These are phyloP conservation scores for Cricetomys ansorgei DNA, from an alignment of 2,113 vertebrate species.

Conservation along the genomic window DNA sequence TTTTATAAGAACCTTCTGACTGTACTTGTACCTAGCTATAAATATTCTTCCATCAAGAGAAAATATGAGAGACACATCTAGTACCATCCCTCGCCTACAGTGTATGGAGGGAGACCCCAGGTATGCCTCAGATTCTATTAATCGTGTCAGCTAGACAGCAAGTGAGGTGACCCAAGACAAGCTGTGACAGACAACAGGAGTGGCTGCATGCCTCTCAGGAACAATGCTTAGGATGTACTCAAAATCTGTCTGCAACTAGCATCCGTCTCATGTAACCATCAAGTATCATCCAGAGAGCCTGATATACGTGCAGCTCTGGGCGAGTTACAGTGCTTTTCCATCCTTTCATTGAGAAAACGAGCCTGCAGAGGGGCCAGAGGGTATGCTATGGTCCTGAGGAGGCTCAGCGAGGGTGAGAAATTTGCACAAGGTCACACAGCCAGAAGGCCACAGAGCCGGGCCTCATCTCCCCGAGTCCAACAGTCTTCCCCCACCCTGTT, in stretches of 20 bases:
- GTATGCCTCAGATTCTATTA: not conserved
- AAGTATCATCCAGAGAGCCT: not conserved
- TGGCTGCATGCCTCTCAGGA: not conserved
- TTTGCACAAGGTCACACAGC: not conserved
- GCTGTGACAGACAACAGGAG: not conserved
- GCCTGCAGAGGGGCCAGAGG: not conserved
- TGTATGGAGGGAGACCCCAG: not conserved
- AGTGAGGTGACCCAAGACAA: not conserved
- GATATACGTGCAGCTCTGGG: not conserved
- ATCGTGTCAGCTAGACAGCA: not conserved
- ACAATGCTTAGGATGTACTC: not conserved
- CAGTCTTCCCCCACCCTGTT: not conserved
- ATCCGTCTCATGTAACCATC: not conserved
- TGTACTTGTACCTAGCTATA: slow-evolving; percentile 84
- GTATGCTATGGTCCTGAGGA: not conserved
- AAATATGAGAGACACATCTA: not conserved
- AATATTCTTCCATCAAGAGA: slow-evolving; percentile 48
- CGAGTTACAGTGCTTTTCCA: not conserved
- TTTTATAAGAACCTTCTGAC: slow-evolving; percentile 87
- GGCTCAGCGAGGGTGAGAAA: not conserved
- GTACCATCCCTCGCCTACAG: accelerated
- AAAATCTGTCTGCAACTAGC: not conserved
- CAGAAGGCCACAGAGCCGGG: not conserved
- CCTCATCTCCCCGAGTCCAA: not conserved
- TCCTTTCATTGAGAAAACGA: not conserved